Evolutionary conservation across 2,113 vertebrate species (phyloP).

Genomic region (Carassius carassius): DNA sequence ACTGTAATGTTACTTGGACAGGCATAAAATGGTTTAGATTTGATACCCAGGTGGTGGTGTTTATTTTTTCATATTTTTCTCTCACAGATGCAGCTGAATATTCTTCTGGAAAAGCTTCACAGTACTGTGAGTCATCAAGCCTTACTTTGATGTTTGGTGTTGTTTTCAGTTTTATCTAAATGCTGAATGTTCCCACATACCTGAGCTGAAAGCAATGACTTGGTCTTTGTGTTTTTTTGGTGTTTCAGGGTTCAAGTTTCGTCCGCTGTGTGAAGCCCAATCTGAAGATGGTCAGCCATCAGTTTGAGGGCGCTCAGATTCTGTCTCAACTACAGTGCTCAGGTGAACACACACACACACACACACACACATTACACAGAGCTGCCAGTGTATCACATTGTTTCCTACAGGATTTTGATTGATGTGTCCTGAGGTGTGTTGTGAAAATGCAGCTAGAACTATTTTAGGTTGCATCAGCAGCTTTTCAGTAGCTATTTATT

Average conservation of each 20-base stretch:
- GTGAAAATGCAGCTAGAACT: not conserved
- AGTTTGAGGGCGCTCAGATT: constrained; percentile 96
- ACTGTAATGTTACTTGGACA: too few species aligned
- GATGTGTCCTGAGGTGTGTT: not conserved
- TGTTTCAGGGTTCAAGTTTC: constrained; percentile 91
- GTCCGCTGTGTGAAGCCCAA: constrained; percentile 98
- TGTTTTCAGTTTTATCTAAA: not conserved
- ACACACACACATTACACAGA: constrained; percentile 32
- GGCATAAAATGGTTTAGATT: too few species aligned
- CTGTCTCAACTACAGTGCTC: constrained; percentile 98
- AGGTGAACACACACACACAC: constrained; percentile 73
- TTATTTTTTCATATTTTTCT: not conserved
- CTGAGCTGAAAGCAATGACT: too few species aligned
- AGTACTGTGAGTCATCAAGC: constrained; percentile 88
- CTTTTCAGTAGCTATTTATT: not conserved
- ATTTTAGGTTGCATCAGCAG: not conserved
- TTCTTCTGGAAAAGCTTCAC: constrained; percentile 94
- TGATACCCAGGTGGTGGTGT: too few species aligned
- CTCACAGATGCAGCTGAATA: constrained; percentile 91
- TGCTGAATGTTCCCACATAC: not conserved
- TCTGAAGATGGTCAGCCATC: constrained; percentile 96
- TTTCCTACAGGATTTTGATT: not conserved
- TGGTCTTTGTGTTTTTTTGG: not conserved
- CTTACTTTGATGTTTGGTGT: not conserved
- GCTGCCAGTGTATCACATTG: not conserved